These are phyloP conservation scores for Heterotis niloticus DNA, from an alignment of 2,113 vertebrate genomes.

Conservation along the genomic window DNA sequence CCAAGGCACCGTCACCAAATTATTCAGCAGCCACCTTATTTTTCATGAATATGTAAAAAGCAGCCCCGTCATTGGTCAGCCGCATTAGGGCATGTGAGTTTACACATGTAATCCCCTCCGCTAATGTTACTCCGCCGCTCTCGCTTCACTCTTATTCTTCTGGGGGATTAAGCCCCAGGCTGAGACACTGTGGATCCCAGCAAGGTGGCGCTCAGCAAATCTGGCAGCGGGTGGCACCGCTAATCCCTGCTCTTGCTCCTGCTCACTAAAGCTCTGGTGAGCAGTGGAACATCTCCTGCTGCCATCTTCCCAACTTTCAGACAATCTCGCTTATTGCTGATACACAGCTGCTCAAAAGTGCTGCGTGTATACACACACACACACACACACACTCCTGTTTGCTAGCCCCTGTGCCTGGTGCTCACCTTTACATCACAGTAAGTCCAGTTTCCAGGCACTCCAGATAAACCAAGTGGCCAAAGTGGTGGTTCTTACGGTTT, in stretches of 20 bases:
- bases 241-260: background rate
- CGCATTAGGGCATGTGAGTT: constrained; percentile 59
- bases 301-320: background rate
- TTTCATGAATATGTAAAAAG: constrained; percentile 68
- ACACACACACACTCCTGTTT: too few species aligned
- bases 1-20: background rate
- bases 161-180: constrained; percentile 52
- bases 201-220: constrained; percentile 46
- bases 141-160: constrained; percentile 50
- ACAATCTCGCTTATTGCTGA: background rate
- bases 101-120: constrained; percentile 69
- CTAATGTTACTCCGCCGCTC: constrained; percentile 56
- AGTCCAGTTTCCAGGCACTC: too few species aligned
- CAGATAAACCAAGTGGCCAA: too few species aligned
- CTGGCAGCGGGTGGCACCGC: background rate
- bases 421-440: too few species aligned
- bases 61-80: constrained; percentile 55
- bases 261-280: background rate
- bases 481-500: too few species aligned
- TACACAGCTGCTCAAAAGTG: too few species aligned
- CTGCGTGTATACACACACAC: too few species aligned
- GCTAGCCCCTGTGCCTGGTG: too few species aligned
- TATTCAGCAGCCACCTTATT: constrained; percentile 55
- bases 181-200: constrained; percentile 55
- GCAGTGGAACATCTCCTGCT: background rate